Base-by-base conservation (phyloP, 2,797 vertebrate species). In the Tamandua tetradactyla region DNA sequence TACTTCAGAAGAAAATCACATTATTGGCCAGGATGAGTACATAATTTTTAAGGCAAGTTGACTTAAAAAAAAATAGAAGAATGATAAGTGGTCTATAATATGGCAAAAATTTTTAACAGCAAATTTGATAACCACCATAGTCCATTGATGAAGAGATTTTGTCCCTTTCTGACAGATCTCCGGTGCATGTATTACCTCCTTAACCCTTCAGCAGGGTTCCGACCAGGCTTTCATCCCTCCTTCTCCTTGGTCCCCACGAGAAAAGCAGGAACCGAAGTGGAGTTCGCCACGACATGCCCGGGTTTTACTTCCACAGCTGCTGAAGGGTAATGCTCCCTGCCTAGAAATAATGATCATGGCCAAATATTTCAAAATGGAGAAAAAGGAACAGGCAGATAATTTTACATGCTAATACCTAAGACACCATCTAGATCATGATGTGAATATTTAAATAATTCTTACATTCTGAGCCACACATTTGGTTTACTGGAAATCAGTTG, bases 171-270 rank as follows among this genome's bases (percentile, higher is more conserved):
- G 62, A 20, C 40, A 62, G 20, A 6, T 35, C 72, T 92, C 22
- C 23, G 0, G 2, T 30, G 66, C 49, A 64, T 17, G 14, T 3
- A 66, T 90, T 27, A 72, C 64, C 44, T 89, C 55, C 7, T 40
- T 27, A 15, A 22, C 15, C 64, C 0, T 42, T 1, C 44, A 9
- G 1, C 7, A 42, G 57, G 55, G 15, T 49, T 59, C 55, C 3
- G 7, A 6, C n/a, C 22, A 11, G 20, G 5, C 4, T 2, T 9
- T 74, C 1, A 0, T 2, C 0, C 10, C 61, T 66, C 2, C 0
- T 18, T 11, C 9, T 52, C 20, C 37, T 30, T 3, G 0, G 18
- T 7, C 30, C 61, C 14, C 15, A 40, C 17, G 37, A 23, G 20
- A 32, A 30, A 44, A 35, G 69, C 35, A 35, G n/a, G 7, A 11